phyloP scores from a whole-genome alignment of 1,140 invertebrate species.

The Zaprionus vittiger region DNA sequence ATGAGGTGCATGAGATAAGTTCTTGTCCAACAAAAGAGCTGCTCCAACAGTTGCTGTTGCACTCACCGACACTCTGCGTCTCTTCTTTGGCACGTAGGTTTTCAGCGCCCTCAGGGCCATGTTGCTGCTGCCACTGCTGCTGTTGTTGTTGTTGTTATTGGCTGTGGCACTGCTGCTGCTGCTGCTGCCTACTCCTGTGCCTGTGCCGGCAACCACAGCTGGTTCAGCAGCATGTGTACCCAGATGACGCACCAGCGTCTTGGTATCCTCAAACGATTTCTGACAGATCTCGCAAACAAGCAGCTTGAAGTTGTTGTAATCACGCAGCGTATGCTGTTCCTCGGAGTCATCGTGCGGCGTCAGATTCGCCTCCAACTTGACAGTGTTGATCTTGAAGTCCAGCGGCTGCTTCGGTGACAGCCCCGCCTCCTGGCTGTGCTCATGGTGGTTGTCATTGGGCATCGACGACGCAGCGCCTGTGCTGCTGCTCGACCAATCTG shows the following conservation, averaged over 20 bases:
- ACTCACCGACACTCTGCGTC: slow-evolving; percentile 85
- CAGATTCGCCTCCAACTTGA: slow-evolving; percentile 66
- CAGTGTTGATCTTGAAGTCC: slow-evolving; percentile 74
- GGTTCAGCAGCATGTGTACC: slow-evolving; percentile 87
- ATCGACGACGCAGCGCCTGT: slow-evolving; percentile 45
- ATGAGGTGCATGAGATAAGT: slow-evolving; percentile 35
- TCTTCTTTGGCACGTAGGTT: slow-evolving; percentile 86
- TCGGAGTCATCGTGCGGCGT: slow-evolving; percentile 58
- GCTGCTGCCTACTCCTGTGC: slow-evolving; percentile 17
- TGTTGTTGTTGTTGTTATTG: slow-evolving; percentile 25
- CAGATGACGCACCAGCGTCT: slow-evolving; percentile 92
- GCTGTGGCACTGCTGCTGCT: slow-evolving; percentile 39
- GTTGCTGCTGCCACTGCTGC: slow-evolving; percentile 31
- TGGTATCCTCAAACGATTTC: slow-evolving; percentile 92
- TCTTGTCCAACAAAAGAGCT: slow-evolving; percentile 35
- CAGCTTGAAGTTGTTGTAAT: slow-evolving; percentile 84
- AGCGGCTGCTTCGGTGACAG: slow-evolving; percentile 72
- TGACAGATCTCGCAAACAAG: slow-evolving; percentile 92
- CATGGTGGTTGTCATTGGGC: slow-evolving; percentile 56
- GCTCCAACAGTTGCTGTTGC: slow-evolving; percentile 32
- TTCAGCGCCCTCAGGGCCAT: slow-evolving; percentile 84
- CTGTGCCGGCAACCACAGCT: slow-evolving; percentile 13
- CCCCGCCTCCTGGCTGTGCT: slow-evolving; percentile 49
- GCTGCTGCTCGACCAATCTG: slow-evolving; percentile 85
- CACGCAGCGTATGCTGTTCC: slow-evolving; percentile 71